Percentiles rank a stretch among this genome's conserved stretches.
Evolutionary conservation across 2,888 invertebrate species (phyloP).

Genomic region (Dione juno): DNA sequence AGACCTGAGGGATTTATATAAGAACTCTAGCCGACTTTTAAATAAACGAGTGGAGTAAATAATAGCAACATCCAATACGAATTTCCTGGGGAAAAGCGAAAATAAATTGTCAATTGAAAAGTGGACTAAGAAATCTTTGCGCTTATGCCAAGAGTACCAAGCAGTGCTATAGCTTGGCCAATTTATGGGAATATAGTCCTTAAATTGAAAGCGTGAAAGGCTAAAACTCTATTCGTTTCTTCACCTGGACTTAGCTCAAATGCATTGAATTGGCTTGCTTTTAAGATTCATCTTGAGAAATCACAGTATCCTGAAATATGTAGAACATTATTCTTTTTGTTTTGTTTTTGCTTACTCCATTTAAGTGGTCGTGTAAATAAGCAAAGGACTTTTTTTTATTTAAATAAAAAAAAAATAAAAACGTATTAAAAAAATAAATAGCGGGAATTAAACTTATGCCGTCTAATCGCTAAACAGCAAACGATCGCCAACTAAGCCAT

Average conservation of each 20-base stretch:
- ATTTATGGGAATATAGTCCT: not conserved
- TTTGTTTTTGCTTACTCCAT: not conserved
- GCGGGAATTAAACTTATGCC: too few species aligned
- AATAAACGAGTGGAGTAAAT: slow-evolving; percentile 29
- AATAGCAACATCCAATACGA: slow-evolving; percentile 18
- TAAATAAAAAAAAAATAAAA: too few species aligned
- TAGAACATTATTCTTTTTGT: not conserved
- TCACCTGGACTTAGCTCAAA: slow-evolving; percentile 22
- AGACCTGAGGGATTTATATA: not conserved
- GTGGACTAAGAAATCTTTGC: slow-evolving; percentile 37
- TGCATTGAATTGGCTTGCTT: slow-evolving; percentile 40
- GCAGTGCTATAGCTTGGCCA: not conserved
- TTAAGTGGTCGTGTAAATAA: not conserved
- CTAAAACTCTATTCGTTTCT: slow-evolving; percentile 1
- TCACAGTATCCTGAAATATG: slow-evolving; percentile 26
- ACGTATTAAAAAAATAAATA: too few species aligned
- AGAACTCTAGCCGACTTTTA: slow-evolving; percentile 16
- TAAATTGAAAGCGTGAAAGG: not conserved
- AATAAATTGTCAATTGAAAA: slow-evolving; percentile 40
- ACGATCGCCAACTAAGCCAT: too few species aligned
- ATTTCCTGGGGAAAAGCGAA: slow-evolving; percentile 30
- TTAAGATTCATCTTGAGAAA: slow-evolving; percentile 40
- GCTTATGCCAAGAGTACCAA: slow-evolving; percentile 31
- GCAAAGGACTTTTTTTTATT: too few species aligned
- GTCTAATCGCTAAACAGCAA: too few species aligned